Percentiles rank a stretch among this genome's conserved stretches.
These are phyloP conservation scores for Liasis olivaceus DNA, from an alignment of 2,797 vertebrate genomes.

Conservation along the genomic window DNA sequence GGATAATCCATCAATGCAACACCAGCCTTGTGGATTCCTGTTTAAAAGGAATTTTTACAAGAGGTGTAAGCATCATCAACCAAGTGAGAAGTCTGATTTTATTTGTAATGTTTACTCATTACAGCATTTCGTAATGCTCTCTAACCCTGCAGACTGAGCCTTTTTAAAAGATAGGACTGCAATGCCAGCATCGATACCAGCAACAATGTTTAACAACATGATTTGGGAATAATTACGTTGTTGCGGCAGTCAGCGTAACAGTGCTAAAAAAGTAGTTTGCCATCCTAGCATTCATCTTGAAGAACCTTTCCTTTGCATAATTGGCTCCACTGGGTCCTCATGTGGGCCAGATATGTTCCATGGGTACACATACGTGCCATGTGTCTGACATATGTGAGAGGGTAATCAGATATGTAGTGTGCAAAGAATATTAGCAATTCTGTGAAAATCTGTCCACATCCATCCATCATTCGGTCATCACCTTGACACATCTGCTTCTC, in stretches of 20 bases:
- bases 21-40: neutral
- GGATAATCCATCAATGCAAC: neutral
- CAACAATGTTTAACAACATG: neutral
- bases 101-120: neutral
- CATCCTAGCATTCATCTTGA: neutral
- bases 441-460: neutral
- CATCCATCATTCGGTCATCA: conserved; percentile 31
- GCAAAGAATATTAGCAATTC: neutral
- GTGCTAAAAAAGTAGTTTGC: neutral
- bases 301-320: neutral
- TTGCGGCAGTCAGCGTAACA: neutral
- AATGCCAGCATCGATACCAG: neutral
- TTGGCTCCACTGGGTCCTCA: neutral
- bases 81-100: neutral
- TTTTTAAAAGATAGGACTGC: neutral
- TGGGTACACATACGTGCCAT: neutral
- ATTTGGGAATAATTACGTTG: neutral
- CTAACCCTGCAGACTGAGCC: neutral
- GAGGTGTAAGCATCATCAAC: neutral
- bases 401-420: neutral
- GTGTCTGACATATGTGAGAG: conserved; percentile 18
- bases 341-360: neutral
- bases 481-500: neutral
- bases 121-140: neutral
- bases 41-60: neutral